Evolutionary conservation across 2,888 invertebrate species (phyloP).

Genomic region (Trachelus iudaicus): DNA sequence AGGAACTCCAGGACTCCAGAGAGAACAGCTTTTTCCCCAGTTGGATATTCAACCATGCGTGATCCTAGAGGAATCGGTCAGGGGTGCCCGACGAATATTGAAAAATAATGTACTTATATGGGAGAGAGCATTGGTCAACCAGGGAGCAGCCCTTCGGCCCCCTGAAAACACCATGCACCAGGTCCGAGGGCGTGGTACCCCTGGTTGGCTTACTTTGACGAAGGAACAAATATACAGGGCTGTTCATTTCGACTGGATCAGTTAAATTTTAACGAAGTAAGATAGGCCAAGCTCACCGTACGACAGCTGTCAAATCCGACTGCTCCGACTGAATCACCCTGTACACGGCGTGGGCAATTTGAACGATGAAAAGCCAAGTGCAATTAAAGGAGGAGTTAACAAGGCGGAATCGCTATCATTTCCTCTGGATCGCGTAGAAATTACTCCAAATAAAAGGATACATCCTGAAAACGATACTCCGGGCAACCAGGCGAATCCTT

Average conservation of each 20-base stretch:
- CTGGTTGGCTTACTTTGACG: too few species aligned
- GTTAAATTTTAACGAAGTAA: too few species aligned
- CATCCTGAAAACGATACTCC: too few species aligned
- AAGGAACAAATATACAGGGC: too few species aligned
- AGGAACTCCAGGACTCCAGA: too few species aligned
- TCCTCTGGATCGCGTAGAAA: constrained; percentile 56
- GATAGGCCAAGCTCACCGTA: too few species aligned
- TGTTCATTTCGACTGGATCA: too few species aligned
- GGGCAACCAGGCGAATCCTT: too few species aligned
- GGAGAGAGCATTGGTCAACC: constrained; percentile 31
- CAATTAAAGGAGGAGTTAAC: constrained; percentile 63
- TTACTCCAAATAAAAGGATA: constrained; percentile 45
- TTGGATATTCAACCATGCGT: constrained; percentile 55
- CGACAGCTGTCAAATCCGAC: too few species aligned
- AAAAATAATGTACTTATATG: constrained; percentile 59
- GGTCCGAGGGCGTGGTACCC: too few species aligned
- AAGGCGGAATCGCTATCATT: constrained; percentile 60
- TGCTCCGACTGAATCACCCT: too few species aligned
- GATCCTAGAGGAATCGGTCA: constrained; percentile 31
- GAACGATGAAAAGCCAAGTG: constrained; percentile 58
- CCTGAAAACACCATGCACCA: too few species aligned
- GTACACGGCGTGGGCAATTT: constrained; percentile 1
- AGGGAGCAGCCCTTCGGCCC: constrained; percentile 13
- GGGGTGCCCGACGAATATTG: constrained; percentile 49
- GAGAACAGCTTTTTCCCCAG: constrained; percentile 40